phyloP scores from a whole-genome alignment of 2,797 vertebrate genomes.

The Eupleurogrammus muticus region DNA sequence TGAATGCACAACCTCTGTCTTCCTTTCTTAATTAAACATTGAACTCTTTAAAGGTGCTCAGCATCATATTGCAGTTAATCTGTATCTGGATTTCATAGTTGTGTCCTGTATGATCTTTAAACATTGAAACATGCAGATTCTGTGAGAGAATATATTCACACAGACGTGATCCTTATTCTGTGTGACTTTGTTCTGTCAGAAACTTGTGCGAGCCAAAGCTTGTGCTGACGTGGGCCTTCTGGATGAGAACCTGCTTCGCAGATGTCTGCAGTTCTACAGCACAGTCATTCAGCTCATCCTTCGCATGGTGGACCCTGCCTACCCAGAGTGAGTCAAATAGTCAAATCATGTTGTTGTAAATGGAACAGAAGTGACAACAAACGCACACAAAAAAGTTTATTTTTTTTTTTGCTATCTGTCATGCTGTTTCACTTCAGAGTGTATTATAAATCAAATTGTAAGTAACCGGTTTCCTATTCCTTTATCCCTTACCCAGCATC shows the following conservation, averaged over 20 bases:
- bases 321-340: constrained; percentile 90
- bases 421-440: constrained; percentile 1
- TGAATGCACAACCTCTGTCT: not conserved
- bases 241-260: constrained; percentile 96
- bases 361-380: not conserved
- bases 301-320: constrained; percentile 94
- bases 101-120: not conserved
- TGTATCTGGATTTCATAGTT: not conserved
- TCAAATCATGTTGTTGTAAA: not conserved
- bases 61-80: not conserved
- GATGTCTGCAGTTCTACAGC: constrained; percentile 98
- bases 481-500: constrained; percentile 80
- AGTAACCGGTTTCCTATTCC: constrained; percentile 2
- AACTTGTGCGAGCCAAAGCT: constrained; percentile 98
- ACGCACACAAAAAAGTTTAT: not conserved
- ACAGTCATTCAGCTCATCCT: constrained; percentile 98
- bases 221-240: constrained; percentile 97
- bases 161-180: constrained; percentile 44
- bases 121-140: constrained; percentile 23
- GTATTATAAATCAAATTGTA: constrained; percentile 4
- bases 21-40: not conserved
- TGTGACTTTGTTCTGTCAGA: constrained; percentile 83
- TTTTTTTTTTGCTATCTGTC: not conserved
- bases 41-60: not conserved
- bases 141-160: constrained; percentile 33